Conservation (phyloP, 2,113 vertebrate species). For the Nyctibius bracteatus region DNA sequence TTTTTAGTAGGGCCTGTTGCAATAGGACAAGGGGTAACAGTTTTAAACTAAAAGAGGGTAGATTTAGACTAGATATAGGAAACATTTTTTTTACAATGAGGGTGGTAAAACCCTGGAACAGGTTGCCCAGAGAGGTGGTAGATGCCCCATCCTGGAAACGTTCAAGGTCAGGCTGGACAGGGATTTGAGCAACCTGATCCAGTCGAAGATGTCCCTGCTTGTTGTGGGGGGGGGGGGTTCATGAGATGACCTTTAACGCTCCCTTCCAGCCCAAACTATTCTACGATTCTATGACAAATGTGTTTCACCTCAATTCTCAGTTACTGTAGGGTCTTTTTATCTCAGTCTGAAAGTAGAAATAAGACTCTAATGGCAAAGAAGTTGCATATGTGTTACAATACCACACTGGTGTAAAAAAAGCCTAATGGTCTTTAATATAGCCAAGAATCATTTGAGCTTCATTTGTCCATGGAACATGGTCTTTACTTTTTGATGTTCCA, state of each 20-base stretch:
- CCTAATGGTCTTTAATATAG: background rate
- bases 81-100: background rate
- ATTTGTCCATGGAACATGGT: background rate
- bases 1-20: background rate
- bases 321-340: background rate
- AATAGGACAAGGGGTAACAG: background rate
- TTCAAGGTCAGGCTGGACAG: background rate
- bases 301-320: background rate
- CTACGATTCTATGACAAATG: background rate
- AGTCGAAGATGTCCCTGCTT: no score
- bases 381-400: background rate
- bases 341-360: background rate
- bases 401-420: background rate
- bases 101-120: background rate
- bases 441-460: conserved; percentile 12
- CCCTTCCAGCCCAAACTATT: background rate
- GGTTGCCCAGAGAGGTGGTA: background rate
- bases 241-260: background rate
- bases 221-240: no score
- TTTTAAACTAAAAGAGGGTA: background rate
- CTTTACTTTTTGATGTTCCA: conserved; percentile 1
- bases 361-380: background rate
- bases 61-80: background rate
- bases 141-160: background rate
- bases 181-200: no score